Conservation (phyloP, 2,797 vertebrate species). For the Melanotaenia pygmaea region DNA sequence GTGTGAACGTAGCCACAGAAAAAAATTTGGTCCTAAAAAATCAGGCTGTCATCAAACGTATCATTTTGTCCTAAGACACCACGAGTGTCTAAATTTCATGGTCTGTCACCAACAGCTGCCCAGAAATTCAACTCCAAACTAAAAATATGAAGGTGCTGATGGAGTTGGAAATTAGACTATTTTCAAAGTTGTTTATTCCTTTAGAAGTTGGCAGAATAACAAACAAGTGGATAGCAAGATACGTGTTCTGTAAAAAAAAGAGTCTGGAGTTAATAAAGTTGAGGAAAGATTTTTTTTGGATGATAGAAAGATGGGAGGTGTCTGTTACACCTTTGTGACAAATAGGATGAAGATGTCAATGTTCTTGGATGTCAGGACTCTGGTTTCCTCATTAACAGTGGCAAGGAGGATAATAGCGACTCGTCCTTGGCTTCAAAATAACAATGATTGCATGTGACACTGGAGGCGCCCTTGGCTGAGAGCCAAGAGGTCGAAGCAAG, state of each 20-base stretch:
- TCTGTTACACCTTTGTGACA: constrained; percentile 42
- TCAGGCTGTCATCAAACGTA: not conserved
- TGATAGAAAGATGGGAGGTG: constrained; percentile 14
- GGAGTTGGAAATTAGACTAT: not conserved
- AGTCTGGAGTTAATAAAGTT: not conserved
- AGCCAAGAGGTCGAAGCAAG: constrained; percentile 52
- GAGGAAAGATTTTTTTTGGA: constrained; percentile 20
- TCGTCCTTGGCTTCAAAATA: constrained; percentile 63
- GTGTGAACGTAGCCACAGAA: no score
- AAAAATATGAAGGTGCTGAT: not conserved
- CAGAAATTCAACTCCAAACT: not conserved
- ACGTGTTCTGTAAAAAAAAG: constrained; percentile 7
- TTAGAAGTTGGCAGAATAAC: not conserved
- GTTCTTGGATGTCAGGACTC: constrained; percentile 56
- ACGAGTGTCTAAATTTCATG: not conserved
- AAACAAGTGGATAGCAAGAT: not conserved
- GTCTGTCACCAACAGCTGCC: not conserved
- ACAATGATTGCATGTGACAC: constrained; percentile 65
- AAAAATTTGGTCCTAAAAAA: no score
- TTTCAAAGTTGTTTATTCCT: no score
- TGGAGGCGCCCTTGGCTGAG: constrained; percentile 44
- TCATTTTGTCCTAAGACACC: not conserved
- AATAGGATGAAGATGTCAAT: constrained; percentile 54
- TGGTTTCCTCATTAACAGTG: constrained; percentile 64
- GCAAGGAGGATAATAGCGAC: constrained; percentile 44